Evolutionary conservation across 2,888 invertebrate genomes (phyloP).

Genomic region (Ormyrus thymus): DNA sequence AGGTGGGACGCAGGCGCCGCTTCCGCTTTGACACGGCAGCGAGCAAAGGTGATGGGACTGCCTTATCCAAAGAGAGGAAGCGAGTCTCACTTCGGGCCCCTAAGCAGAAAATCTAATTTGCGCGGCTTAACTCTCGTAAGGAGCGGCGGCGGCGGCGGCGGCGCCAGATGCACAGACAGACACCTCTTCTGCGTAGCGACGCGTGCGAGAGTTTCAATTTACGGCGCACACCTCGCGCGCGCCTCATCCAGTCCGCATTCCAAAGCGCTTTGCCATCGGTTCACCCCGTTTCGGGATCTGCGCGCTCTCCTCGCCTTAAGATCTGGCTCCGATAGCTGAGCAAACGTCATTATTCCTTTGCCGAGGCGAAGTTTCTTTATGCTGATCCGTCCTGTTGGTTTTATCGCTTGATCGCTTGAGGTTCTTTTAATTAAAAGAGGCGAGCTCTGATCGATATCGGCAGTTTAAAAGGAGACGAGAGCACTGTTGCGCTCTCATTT

Average conservation of each 20-base stretch:
- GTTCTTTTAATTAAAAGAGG: too few species aligned
- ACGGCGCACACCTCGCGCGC: conserved; percentile 53
- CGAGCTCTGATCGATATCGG: too few species aligned
- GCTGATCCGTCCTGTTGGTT: too few species aligned
- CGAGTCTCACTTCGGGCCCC: conserved; percentile 60
- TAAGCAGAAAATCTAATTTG: conserved; percentile 73
- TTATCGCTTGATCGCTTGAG: too few species aligned
- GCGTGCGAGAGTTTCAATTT: conserved; percentile 69
- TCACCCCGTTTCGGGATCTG: neutral
- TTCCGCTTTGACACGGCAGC: too few species aligned
- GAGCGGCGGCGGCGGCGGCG: conserved; percentile 55
- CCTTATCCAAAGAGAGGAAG: conserved; percentile 16
- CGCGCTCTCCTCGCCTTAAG: neutral
- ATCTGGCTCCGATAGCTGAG: conserved; percentile 62
- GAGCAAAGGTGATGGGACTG: neutral
- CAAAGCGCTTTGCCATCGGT: conserved; percentile 1
- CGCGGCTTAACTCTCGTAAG: conserved; percentile 69
- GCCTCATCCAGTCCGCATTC: conserved; percentile 30
- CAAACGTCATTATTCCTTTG: conserved; percentile 70
- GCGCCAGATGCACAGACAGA: conserved; percentile 60
- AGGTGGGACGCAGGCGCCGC: too few species aligned
- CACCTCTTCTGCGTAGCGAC: conserved; percentile 1
- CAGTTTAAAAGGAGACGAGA: too few species aligned
- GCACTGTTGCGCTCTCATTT: too few species aligned
- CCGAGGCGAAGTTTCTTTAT: neutral